Base-by-base conservation (phyloP, 2,797 vertebrate species). In the Myripristis jacobus region DNA sequence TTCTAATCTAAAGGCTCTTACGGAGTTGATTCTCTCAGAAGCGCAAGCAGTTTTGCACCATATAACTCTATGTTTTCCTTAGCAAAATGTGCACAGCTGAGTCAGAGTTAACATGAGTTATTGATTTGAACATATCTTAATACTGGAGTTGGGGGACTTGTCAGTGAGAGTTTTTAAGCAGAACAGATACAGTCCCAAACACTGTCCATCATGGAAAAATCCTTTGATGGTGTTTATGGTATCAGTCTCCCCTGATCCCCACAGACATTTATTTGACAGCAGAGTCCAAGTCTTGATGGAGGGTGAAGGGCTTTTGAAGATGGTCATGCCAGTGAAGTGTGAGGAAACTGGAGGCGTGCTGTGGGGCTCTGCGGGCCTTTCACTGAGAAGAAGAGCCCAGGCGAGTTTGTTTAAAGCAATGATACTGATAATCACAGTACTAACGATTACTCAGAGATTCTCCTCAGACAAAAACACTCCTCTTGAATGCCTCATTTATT, bases 251-350 rank as follows among this genome's bases (percentile, higher is more conserved):
- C 80, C 72, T 75, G 72, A 60, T 56, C 53, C 15, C 43, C 31
- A 67, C 68, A 75, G 77, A 70, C 29, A 75, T 86, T 82, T 81
- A 79, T 86, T 62, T 84, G 79, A 70, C 70, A 84, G 77, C 63
- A 54, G 43, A 82, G 58, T 75, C 61, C 56, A 46, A 79, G 53
- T 72, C 60, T 73, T 0, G 3, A 76, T 21, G 51, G 58, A 68
- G 56, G 43, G 52, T 21, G 57, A 76, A 66, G 57, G 58, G 52
- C 77, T n/a, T 85, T 70, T n/a, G 3, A 69, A 83, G 89, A 74
- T 82, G 53, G 76, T 85, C 66, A 38, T 3, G 53, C 59, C 25
- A 52, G 75, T 76, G 82, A 84, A 66, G 66, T 66, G 77, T 70
- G 70, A 81, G 56, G 72, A 48, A 82, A 81, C 57, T 71, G 48